Conservation (phyloP, 2,797 vertebrate species). For the Halcyon smyrnensis region DNA sequence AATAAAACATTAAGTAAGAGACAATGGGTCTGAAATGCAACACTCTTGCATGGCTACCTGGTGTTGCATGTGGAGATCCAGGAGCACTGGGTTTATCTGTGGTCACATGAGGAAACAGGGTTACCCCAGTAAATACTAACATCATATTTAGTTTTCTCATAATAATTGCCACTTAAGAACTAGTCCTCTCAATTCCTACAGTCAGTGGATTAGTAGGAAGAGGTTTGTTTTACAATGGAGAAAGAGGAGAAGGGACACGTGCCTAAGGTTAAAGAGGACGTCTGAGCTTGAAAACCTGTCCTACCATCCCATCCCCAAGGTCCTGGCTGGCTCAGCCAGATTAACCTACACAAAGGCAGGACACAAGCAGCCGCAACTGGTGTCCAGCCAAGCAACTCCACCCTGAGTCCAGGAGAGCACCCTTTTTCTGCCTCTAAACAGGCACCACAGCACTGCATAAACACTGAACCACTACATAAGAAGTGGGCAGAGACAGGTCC, state of each 20-base stretch:
- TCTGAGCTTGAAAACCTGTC: background rate
- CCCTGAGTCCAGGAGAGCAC: rapidly evolving
- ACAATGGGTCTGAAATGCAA: background rate
- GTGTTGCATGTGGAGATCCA: background rate
- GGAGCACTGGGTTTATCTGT: background rate
- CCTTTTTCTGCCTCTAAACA: background rate
- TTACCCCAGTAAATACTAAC: background rate
- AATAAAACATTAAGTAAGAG: background rate
- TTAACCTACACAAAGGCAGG: background rate
- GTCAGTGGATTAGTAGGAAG: background rate
- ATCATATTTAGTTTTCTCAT: background rate
- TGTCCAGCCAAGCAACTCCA: background rate
- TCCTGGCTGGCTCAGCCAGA: background rate
- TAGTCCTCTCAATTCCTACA: background rate
- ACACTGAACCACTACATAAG: background rate
- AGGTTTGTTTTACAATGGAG: background rate
- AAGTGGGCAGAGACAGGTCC: background rate
- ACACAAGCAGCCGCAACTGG: background rate
- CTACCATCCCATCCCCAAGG: background rate
- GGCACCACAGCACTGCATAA: background rate
- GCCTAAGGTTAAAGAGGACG: background rate
- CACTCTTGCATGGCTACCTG: background rate
- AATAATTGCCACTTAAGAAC: background rate
- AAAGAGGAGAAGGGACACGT: background rate
- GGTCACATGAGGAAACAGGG: background rate